phyloP scores from a whole-genome alignment of 1,140 invertebrate species.

The Diuraphis noxia region DNA sequence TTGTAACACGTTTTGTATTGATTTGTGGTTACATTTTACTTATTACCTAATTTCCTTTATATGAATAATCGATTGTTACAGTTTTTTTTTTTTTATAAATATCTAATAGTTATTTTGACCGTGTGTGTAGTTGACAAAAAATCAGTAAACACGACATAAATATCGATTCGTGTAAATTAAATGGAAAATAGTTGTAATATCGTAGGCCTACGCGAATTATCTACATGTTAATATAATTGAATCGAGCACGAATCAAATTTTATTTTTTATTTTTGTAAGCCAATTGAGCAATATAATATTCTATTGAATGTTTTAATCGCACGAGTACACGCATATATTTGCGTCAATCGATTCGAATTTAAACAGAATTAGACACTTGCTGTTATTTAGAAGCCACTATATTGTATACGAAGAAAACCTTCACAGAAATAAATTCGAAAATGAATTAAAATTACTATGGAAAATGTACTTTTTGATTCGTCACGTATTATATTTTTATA shows the following conservation, averaged over 20 bases:
- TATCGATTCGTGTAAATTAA: not conserved
- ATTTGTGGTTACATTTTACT: not conserved
- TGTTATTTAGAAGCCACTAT: not conserved
- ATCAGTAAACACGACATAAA: not conserved
- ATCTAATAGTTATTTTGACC: not conserved
- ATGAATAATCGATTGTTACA: conserved; percentile 22
- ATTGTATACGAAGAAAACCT: not conserved
- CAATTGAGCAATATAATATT: not conserved
- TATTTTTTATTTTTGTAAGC: not conserved
- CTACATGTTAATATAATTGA: not conserved
- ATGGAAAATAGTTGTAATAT: not conserved
- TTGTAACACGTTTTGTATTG: not conserved
- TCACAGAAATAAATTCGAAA: not conserved
- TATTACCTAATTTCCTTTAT: not conserved
- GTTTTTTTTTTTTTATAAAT: conserved; percentile 4
- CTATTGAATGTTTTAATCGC: not conserved
- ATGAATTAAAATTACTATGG: not conserved
- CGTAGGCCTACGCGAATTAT: not conserved
- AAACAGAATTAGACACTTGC: not conserved
- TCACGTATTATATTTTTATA: not conserved
- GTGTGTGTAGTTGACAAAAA: not conserved
- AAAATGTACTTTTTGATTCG: conserved; percentile 8
- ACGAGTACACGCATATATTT: not conserved
- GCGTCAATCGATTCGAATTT: not conserved
- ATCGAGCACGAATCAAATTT: not conserved